Evolutionary conservation across 1,140 invertebrate genomes (phyloP).

Genomic region (Myzus persicae): DNA sequence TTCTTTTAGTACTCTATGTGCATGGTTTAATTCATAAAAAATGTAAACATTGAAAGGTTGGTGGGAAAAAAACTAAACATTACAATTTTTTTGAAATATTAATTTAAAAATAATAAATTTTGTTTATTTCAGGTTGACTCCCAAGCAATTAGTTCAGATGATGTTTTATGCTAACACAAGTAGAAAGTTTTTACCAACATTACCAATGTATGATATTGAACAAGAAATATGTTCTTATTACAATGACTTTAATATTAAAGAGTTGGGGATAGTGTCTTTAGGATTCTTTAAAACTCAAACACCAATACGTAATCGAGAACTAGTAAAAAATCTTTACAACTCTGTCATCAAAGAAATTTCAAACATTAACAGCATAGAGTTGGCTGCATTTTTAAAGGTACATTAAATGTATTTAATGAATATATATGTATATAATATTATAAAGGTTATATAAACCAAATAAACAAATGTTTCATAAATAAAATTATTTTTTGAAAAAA

Average conservation of each 20-base stretch:
- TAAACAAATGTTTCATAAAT: too few relatives aligned
- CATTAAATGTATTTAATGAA: not conserved
- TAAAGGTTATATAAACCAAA: too few relatives aligned
- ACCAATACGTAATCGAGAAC: slow-evolving; percentile 25
- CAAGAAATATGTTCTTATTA: slow-evolving; percentile 37
- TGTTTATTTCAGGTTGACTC: slow-evolving; percentile 4
- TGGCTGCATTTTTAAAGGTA: slow-evolving; percentile 51
- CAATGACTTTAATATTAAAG: slow-evolving; percentile 19
- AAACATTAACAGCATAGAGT: slow-evolving; percentile 26
- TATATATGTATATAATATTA: too few relatives aligned
- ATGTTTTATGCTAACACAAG: slow-evolving; percentile 57
- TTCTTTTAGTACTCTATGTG: too few relatives aligned
- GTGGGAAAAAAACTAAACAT: not conserved
- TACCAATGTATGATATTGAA: slow-evolving; percentile 50
- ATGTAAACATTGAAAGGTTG: too few relatives aligned
- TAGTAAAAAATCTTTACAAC: not conserved
- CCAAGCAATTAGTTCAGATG: slow-evolving; percentile 40
- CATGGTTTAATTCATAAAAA: too few relatives aligned
- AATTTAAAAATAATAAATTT: not conserved
- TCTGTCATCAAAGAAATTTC: not conserved
- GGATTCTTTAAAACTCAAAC: slow-evolving; percentile 51
- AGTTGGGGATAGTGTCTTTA: slow-evolving; percentile 28
- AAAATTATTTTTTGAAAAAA: too few relatives aligned
- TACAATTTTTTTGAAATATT: not conserved
- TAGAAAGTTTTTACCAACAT: slow-evolving; percentile 33